Conservation (phyloP, 1,140 invertebrate species). For the Arion vulgaris region DNA sequence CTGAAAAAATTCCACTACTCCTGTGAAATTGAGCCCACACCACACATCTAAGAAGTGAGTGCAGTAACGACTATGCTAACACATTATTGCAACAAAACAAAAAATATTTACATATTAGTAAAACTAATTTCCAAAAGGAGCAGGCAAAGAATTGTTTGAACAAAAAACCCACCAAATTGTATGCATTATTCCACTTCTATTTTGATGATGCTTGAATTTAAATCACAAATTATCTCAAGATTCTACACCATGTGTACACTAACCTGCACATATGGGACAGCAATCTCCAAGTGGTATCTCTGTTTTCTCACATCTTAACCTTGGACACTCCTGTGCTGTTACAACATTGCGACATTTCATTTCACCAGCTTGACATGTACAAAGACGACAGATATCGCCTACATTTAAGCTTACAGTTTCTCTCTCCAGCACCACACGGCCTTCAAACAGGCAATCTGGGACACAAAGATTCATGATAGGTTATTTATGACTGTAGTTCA, state of each 20-base stretch:
- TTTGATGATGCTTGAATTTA: no score
- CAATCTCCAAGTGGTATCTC: constrained; percentile 55
- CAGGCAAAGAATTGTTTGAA: no score
- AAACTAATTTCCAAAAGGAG: no score
- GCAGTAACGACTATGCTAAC: no score
- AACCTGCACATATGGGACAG: constrained; percentile 67
- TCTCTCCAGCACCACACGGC: constrained; percentile 52
- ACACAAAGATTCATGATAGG: background rate
- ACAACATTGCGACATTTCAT: constrained; percentile 52
- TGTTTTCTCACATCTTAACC: constrained; percentile 52
- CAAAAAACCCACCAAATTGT: no score
- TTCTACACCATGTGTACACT: constrained; percentile 1
- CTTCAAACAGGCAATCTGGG: constrained; percentile 63
- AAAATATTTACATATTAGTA: no score
- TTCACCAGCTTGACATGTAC: constrained; percentile 61
- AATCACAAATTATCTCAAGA: background rate
- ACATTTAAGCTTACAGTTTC: constrained; percentile 47
- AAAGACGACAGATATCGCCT: constrained; percentile 58
- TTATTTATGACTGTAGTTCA: no score
- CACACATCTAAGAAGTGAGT: no score
- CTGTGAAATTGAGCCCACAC: no score
- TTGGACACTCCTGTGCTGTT: constrained; percentile 51
- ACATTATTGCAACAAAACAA: no score
- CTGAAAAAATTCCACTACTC: no score
- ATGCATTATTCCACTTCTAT: no score